A percentile compares a stretch with the other conserved stretches of the same genome.
Evolutionary conservation across 1,140 invertebrate genomes (phyloP).

Genomic region (Brachionus plicatilis): DNA sequence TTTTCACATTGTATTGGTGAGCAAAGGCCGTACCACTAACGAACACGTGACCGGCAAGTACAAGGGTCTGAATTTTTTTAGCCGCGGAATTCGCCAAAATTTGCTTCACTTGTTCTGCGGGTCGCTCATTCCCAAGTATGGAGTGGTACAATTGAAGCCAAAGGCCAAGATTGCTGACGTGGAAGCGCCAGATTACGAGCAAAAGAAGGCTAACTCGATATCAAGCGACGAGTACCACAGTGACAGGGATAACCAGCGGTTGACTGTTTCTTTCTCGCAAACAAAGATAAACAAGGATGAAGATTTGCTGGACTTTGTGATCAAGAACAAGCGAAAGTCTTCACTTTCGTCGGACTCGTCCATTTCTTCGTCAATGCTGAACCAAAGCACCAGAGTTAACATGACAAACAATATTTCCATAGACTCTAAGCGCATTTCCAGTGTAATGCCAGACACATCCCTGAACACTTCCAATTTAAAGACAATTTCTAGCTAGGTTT

Average conservation of each 20-base stretch:
- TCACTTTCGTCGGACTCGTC: conserved; percentile 17
- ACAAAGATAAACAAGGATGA: neutral
- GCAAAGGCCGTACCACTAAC: conserved; percentile 96
- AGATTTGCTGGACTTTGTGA: conserved; percentile 16
- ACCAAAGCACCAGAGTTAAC: neutral
- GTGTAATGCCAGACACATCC: neutral
- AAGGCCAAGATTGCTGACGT: neutral
- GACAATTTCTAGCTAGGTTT: neutral
- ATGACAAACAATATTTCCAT: conserved; percentile 13
- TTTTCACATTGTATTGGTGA: conserved; percentile 93
- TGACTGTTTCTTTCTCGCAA: neutral
- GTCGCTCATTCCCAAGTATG: conserved; percentile 1
- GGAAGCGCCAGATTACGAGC: neutral
- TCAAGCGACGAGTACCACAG: conserved; percentile 10
- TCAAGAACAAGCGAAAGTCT: conserved; percentile 26
- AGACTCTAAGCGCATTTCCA: neutral
- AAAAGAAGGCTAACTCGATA: neutral
- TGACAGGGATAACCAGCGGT: conserved; percentile 16
- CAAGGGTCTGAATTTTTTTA: conserved; percentile 85
- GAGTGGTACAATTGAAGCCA: neutral
- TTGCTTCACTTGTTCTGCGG: neutral
- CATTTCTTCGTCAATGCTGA: conserved; percentile 37
- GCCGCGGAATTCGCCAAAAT: conserved; percentile 15
- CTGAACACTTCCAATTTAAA: conserved; percentile 17
- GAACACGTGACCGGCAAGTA: conserved; percentile 99